Evolutionary conservation across 2,797 vertebrate genomes (phyloP).

Genomic region (Pelodytes ibericus): DNA sequence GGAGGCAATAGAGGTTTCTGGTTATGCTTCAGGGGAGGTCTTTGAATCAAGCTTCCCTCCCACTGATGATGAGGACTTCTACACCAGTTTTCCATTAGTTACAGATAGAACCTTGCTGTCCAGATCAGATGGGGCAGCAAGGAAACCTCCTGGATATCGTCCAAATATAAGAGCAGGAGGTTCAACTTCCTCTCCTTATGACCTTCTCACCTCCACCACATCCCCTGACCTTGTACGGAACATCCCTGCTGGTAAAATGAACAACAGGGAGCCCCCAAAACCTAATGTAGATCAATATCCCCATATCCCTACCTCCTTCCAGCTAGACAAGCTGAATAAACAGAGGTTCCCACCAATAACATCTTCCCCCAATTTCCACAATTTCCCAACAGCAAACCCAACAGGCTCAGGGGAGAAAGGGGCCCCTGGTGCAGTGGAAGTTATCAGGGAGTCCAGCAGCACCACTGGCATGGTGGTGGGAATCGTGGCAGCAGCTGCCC

Average conservation of each 20-base stretch:
- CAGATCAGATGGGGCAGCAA: conserved; percentile 73
- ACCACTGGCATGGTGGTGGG: conserved; percentile 95
- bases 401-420: conserved; percentile 84
- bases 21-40: conserved; percentile 91
- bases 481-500: conserved; percentile 90
- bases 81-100: conserved; percentile 88
- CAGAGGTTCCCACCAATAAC: conserved; percentile 85
- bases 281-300: conserved; percentile 74
- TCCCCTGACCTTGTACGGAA: conserved; percentile 70
- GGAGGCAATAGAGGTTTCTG: conserved; percentile 90
- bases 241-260: conserved; percentile 94
- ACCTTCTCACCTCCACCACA: conserved; percentile 67
- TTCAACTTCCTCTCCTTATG: conserved; percentile 75
- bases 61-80: conserved; percentile 95
- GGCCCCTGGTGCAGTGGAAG: conserved; percentile 87
- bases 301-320: conserved; percentile 79
- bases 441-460: conserved; percentile 91
- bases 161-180: conserved; percentile 70
- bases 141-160: conserved; percentile 74
- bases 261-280: conserved; percentile 86
- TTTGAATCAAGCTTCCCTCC: conserved; percentile 83
- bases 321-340: conserved; percentile 73
- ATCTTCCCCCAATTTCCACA: conserved; percentile 88
- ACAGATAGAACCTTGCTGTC: conserved; percentile 91
- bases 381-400: conserved; percentile 93